These are phyloP conservation scores for Leptoteleia sp. DNA, from an alignment of 1,140 invertebrate species.

Conservation along the genomic window DNA sequence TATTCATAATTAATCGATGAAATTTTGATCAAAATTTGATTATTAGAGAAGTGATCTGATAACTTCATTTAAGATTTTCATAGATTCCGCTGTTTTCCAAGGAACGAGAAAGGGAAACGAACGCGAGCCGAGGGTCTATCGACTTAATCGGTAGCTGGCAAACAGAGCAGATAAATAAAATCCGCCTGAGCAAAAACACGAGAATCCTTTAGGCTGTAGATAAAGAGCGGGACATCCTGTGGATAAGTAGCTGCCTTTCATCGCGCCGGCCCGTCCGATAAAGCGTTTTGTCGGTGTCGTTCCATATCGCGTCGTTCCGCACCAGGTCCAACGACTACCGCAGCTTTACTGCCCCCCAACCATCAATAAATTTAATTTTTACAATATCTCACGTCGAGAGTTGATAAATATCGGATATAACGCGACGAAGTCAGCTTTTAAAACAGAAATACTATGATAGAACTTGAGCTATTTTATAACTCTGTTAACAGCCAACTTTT, in stretches of 20 bases:
- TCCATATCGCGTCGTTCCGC: conserved; percentile 65
- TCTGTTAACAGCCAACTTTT: too few relatives aligned
- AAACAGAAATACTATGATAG: too few relatives aligned
- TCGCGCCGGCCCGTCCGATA: conserved; percentile 71
- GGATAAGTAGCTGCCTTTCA: conserved; percentile 77
- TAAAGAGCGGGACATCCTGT: conserved; percentile 73
- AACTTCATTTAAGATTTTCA: too few relatives aligned
- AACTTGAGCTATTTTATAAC: too few relatives aligned
- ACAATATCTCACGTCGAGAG: conserved; percentile 11
- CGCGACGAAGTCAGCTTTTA: too few relatives aligned
- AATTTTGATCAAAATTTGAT: too few relatives aligned
- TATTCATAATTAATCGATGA: too few relatives aligned
- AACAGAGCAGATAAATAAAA: conserved; percentile 79
- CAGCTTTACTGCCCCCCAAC: conserved; percentile 41
- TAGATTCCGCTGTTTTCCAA: too few relatives aligned
- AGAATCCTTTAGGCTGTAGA: conserved; percentile 79
- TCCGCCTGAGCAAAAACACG: conserved; percentile 76
- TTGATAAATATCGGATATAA: conserved; percentile 27
- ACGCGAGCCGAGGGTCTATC: conserved; percentile 44
- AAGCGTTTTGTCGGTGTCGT: conserved; percentile 70
- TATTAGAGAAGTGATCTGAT: too few relatives aligned
- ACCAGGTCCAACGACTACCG: conserved; percentile 62
- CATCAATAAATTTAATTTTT: conserved; percentile 47
- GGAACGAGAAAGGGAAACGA: conserved; percentile 4
- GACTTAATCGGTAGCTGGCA: conserved; percentile 78